Conservation (phyloP, 2,113 vertebrate genomes). For the Gila orcuttii region DNA sequence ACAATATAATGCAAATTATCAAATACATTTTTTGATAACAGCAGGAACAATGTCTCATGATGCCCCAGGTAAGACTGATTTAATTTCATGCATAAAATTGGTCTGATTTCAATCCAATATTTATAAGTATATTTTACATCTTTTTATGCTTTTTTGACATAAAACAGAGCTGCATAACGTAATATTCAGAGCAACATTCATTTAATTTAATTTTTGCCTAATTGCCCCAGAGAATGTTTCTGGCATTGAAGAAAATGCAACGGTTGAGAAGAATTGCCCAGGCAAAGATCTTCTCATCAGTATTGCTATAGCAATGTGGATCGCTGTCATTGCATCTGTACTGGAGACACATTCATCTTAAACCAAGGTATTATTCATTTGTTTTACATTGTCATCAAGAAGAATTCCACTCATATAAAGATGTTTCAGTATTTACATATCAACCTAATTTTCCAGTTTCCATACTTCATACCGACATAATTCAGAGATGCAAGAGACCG, state of each 20-base stretch:
- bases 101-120: not conserved
- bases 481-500: not conserved
- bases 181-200: not conserved
- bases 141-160: not conserved
- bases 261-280: not conserved
- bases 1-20: not conserved
- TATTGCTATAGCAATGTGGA: conserved; percentile 10
- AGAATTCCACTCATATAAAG: not conserved
- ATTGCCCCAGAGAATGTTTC: not conserved
- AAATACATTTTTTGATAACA: not conserved
- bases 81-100: not conserved
- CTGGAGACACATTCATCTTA: conserved; percentile 6
- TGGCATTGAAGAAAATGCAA: not conserved
- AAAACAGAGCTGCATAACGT: not conserved
- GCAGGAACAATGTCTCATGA: not conserved
- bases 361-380: conserved; percentile 1
- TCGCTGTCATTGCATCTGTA: not conserved
- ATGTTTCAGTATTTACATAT: not conserved
- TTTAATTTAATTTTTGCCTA: not conserved
- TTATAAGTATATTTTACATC: not conserved
- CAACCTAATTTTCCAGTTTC: not conserved
- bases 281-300: not conserved
- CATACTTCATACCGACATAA: not conserved
- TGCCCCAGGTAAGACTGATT: not conserved
- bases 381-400: too few relatives aligned